phyloP scores from a whole-genome alignment of 2,888 invertebrate genomes.

The Mellilla xanthometata region DNA sequence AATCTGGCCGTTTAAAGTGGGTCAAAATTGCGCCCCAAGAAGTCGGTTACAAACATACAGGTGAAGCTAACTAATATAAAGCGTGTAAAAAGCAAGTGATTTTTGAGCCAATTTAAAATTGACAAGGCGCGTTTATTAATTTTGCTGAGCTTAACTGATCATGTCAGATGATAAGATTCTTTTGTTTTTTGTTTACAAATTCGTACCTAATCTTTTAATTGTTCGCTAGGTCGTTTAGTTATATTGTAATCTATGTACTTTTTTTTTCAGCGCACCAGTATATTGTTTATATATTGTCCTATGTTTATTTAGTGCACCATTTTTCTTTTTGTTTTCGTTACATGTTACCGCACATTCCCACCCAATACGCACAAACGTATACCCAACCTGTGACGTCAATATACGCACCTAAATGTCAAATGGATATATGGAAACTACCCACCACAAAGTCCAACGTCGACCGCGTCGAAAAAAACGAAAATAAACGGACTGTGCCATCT shows the following conservation, averaged over 20 bases:
- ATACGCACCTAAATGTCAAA: constrained; percentile 53
- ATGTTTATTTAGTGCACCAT: constrained; percentile 81
- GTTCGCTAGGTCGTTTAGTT: no score
- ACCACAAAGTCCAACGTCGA: constrained; percentile 79
- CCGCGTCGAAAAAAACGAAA: constrained; percentile 82
- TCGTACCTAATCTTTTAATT: no score
- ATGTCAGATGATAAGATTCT: no score
- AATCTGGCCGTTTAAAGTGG: no score
- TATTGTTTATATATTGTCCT: constrained; percentile 34
- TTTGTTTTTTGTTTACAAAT: no score
- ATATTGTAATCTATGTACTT: constrained; percentile 34
- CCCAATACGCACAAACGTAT: constrained; percentile 66
- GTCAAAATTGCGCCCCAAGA: no score
- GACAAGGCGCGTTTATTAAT: no score
- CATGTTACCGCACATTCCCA: constrained; percentile 81
- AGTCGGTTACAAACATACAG: no score
- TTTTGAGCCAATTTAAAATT: no score
- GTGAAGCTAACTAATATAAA: no score
- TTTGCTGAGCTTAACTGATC: no score
- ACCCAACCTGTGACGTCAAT: constrained; percentile 51
- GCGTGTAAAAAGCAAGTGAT: no score
- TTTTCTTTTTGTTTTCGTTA: constrained; percentile 80
- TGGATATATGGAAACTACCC: constrained; percentile 69
- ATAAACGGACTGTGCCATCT: constrained; percentile 47
- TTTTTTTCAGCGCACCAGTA: constrained; percentile 40